These are phyloP conservation scores for Brachyrhaphis roseni DNA, from an alignment of 2,797 vertebrate genomes.

Conservation along the genomic window DNA sequence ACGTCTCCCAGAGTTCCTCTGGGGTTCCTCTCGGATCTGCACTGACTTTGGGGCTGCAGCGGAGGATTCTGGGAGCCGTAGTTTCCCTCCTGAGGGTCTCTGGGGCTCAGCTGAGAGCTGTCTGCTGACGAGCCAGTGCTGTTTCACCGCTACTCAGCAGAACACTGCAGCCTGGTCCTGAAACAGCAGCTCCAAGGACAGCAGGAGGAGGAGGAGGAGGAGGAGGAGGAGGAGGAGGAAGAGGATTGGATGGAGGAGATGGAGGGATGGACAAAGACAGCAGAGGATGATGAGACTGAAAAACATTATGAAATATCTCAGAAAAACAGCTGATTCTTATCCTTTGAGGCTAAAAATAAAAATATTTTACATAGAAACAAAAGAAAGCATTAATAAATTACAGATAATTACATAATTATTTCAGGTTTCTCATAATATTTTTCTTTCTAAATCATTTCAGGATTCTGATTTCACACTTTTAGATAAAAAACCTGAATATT, in stretches of 20 bases:
- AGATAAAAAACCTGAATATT: too few species aligned
- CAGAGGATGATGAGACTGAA: background rate
- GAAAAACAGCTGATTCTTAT: background rate
- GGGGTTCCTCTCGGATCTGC: background rate
- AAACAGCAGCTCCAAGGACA: slow-evolving; percentile 48
- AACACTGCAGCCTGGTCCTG: slow-evolving; percentile 56
- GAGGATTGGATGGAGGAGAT: background rate
- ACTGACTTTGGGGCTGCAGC: background rate
- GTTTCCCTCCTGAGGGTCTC: slow-evolving; percentile 22
- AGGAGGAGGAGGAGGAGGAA: background rate
- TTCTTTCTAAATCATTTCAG: background rate
- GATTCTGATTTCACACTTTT: background rate
- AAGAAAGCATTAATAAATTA: background rate
- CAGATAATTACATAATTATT: background rate
- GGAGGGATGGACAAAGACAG: background rate
- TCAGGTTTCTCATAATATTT: background rate
- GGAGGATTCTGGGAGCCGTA: slow-evolving; percentile 49
- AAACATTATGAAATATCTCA: background rate
- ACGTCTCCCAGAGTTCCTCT: slow-evolving; percentile 54
- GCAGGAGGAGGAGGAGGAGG: slow-evolving; percentile 20
- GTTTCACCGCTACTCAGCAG: slow-evolving; percentile 62
- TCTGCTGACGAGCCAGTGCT: slow-evolving; percentile 40
- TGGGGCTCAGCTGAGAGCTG: slow-evolving; percentile 6
- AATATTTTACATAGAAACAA: background rate
- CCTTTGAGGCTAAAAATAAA: background rate